These are phyloP conservation scores for Byasa hedistus DNA, from an alignment of 2,888 invertebrate species.

Conservation along the genomic window DNA sequence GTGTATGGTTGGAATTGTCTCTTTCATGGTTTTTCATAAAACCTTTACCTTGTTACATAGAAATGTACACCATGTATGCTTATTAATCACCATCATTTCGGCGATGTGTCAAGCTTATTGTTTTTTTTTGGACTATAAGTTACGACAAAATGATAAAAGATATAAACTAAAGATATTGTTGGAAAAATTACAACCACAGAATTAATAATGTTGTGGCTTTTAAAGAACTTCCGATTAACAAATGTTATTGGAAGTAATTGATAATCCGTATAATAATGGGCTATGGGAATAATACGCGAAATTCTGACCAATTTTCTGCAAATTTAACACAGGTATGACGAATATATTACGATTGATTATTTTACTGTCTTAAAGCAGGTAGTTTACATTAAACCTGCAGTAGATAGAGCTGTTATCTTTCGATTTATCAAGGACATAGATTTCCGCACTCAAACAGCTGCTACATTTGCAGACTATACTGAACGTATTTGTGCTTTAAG, in stretches of 20 bases:
- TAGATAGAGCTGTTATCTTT: conserved; percentile 9
- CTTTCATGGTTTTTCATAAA: no score
- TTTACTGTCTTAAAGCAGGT: conserved; percentile 32
- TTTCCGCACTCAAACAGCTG: conserved; percentile 3
- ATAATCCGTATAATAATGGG: conserved; percentile 23
- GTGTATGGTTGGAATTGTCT: no score
- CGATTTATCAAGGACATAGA: conserved; percentile 9
- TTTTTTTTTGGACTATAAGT: no score
- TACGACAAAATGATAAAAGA: no score
- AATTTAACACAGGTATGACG: conserved; percentile 18
- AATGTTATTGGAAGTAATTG: background rate
- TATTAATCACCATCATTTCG: no score
- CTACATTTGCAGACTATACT: background rate
- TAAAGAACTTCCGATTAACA: background rate
- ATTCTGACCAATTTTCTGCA: conserved; percentile 39
- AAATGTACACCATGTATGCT: no score
- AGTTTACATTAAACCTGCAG: conserved; percentile 1
- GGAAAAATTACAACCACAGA: background rate
- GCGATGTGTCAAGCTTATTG: no score
- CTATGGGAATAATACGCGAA: conserved; percentile 35
- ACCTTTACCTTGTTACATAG: no score
- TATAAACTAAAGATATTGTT: no score
- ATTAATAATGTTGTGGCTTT: background rate
- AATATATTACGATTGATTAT: conserved; percentile 28
- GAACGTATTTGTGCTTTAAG: background rate